Percentiles rank a stretch among this genome's conserved stretches.
phyloP scores from a whole-genome alignment of 2,113 vertebrate genomes.

The Mirza zaza region DNA sequence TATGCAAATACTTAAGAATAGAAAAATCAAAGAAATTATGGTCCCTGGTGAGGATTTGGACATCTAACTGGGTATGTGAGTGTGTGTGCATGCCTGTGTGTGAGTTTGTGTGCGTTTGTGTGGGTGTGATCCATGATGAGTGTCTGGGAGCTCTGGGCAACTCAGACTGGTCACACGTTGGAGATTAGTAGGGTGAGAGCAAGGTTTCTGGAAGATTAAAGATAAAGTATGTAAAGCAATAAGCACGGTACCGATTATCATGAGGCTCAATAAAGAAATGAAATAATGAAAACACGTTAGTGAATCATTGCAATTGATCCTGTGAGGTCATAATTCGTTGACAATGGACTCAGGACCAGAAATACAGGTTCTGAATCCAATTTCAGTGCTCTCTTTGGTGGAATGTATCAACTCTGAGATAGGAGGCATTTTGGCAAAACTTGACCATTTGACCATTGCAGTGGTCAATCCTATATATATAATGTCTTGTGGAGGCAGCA shows the following conservation, averaged over 20 bases:
- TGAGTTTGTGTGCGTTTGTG: neutral
- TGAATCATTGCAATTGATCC: neutral
- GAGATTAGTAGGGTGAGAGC: neutral
- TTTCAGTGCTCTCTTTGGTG: neutral
- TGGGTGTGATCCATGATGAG: neutral
- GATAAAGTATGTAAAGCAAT: neutral
- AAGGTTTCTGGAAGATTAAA: neutral
- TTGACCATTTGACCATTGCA: neutral
- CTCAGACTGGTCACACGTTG: neutral
- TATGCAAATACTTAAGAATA: neutral
- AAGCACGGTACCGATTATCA: neutral
- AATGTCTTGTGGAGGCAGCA: neutral
- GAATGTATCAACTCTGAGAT: neutral
- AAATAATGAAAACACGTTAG: neutral
- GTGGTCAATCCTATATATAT: neutral
- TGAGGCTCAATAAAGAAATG: neutral
- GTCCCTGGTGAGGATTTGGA: neutral
- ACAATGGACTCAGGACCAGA: neutral
- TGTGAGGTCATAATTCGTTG: neutral
- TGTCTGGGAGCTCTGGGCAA: neutral
- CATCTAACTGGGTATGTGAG: neutral
- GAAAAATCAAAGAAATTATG: constrained; percentile 1
- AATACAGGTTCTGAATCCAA: neutral
- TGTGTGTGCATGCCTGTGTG: neutral
- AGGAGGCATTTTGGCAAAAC: neutral